Evolutionary conservation across 2,888 invertebrate genomes (phyloP).

Genomic region (Microplitis deprimator): DNA sequence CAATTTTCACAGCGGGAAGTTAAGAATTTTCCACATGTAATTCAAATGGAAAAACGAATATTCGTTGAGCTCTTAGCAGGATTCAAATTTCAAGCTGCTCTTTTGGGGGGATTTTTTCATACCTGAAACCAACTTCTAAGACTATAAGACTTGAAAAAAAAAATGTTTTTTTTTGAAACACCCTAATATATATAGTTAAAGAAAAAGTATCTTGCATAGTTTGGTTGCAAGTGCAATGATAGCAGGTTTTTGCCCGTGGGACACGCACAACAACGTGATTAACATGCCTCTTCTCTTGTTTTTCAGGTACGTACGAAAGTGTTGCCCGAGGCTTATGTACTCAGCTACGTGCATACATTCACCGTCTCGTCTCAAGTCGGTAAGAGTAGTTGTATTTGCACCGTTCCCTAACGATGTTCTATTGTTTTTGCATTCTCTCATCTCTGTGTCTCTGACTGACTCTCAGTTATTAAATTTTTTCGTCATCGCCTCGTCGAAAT

Average conservation of each 20-base stretch:
- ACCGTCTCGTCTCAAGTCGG: slow-evolving; percentile 33
- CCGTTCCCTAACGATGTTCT: slow-evolving; percentile 30
- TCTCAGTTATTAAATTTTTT: not conserved
- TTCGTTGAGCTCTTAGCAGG: no score
- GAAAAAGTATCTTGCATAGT: not conserved
- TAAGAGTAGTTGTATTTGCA: slow-evolving; percentile 36
- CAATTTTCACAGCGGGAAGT: no score
- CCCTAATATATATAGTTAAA: no score
- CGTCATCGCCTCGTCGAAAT: no score
- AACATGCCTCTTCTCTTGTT: slow-evolving; percentile 41
- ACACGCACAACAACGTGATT: slow-evolving; percentile 38
- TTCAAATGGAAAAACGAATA: no score
- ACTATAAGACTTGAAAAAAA: no score
- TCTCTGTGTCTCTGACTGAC: not conserved
- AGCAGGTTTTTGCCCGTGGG: slow-evolving; percentile 23
- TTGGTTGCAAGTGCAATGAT: slow-evolving; percentile 16
- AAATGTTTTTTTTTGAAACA: no score
- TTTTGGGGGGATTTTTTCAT: no score
- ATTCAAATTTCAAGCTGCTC: no score
- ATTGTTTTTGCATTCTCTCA: slow-evolving; percentile 28
- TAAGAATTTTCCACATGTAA: no score
- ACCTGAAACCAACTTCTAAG: no score
- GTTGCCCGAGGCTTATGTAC: slow-evolving; percentile 46
- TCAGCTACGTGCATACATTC: slow-evolving; percentile 23
- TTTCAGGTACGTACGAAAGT: slow-evolving; percentile 51